phyloP scores from a whole-genome alignment of 1,140 invertebrate species.

The Gryllus bimaculatus region DNA sequence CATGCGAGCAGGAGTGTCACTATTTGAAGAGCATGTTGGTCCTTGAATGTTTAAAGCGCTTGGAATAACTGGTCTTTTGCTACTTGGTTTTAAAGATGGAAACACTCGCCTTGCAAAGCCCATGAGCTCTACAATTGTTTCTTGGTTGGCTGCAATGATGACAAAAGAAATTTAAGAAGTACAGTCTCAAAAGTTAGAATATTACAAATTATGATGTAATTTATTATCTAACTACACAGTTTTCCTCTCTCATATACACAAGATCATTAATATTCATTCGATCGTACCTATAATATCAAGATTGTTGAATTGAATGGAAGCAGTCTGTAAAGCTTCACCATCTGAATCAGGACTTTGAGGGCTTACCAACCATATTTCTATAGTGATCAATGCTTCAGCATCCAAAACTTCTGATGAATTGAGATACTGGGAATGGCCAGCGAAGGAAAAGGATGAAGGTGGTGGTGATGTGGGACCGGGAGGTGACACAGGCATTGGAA shows the following conservation, averaged over 20 bases:
- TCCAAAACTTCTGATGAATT: slow-evolving; percentile 42
- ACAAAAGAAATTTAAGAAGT: too few species aligned
- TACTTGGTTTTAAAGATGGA: slow-evolving; percentile 32
- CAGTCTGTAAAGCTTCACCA: slow-evolving; percentile 59
- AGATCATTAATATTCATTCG: slow-evolving; percentile 14
- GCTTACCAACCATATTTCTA: slow-evolving; percentile 68
- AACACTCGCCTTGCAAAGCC: slow-evolving; percentile 72
- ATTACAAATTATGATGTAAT: too few species aligned
- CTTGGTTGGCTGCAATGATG: slow-evolving; percentile 30
- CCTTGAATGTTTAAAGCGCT: background rate
- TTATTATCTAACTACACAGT: background rate
- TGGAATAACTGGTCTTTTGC: background rate
- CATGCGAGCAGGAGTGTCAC: background rate
- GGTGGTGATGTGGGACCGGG: slow-evolving; percentile 66
- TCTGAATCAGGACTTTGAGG: slow-evolving; percentile 35
- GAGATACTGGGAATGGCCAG: slow-evolving; percentile 37
- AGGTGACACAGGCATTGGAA: slow-evolving; percentile 25
- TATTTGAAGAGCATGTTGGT: background rate
- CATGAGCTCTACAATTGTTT: slow-evolving; percentile 86
- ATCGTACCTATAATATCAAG: slow-evolving; percentile 78
- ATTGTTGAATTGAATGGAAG: slow-evolving; percentile 87
- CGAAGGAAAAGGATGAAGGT: slow-evolving; percentile 54
- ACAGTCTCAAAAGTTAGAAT: too few species aligned
- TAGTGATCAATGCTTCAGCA: slow-evolving; percentile 71
- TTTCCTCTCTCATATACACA: background rate